Percentiles rank a stretch among this genome's conserved stretches.
Conservation (phyloP, 2,113 vertebrate species). For the Silurus glanis region DNA sequence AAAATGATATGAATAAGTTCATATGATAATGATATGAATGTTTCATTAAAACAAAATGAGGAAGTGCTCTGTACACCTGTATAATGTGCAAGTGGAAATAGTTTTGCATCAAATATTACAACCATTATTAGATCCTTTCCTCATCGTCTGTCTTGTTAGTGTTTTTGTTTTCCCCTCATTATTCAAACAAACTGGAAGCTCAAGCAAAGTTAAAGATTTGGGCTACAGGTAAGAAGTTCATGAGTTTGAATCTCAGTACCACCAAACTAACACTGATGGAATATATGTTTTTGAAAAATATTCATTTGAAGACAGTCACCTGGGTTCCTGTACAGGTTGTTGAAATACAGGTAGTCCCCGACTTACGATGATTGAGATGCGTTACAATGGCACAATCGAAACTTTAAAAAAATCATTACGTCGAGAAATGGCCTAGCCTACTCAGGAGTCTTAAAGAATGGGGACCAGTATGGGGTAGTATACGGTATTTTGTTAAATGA, state of each 20-base stretch:
- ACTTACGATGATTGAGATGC: too few relatives aligned
- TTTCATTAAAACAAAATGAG: neutral
- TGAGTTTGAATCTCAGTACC: neutral
- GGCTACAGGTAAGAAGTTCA: neutral
- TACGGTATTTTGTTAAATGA: too few relatives aligned
- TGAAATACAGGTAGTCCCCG: neutral
- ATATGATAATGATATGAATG: too few relatives aligned
- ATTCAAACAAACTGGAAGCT: neutral
- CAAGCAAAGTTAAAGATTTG: neutral
- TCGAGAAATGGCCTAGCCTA: too few relatives aligned
- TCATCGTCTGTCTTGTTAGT: neutral
- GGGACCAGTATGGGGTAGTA: too few relatives aligned
- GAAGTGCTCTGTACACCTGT: neutral
- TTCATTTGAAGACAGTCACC: neutral
- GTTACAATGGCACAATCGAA: too few relatives aligned
- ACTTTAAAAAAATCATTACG: too few relatives aligned
- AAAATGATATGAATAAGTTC: neutral
- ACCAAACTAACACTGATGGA: neutral
- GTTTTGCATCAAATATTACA: neutral
- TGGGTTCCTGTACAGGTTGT: neutral
- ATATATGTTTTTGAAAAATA: neutral
- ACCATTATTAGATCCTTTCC: neutral
- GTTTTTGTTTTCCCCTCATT: neutral
- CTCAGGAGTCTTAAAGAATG: too few relatives aligned
- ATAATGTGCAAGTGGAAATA: neutral